Percentiles rank a stretch among this genome's conserved stretches.
Evolutionary conservation across 2,797 vertebrate genomes (phyloP).

Genomic region (Ctenosaura bakeri): DNA sequence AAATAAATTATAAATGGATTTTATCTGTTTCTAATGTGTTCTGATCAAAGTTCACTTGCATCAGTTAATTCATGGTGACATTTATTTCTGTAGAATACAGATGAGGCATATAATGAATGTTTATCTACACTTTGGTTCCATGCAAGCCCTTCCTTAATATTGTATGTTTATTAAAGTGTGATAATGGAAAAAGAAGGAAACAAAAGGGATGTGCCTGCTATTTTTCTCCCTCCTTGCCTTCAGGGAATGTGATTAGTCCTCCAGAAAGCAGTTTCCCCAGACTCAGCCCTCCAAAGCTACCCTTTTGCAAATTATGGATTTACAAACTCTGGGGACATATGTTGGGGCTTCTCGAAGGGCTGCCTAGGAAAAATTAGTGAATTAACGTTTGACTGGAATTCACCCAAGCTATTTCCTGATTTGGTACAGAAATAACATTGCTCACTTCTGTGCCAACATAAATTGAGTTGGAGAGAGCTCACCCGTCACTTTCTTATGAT

Average conservation of each 20-base stretch:
- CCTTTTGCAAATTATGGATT: too few relatives aligned
- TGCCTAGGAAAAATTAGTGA: too few relatives aligned
- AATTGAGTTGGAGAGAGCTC: too few relatives aligned
- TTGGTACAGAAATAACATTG: too few relatives aligned
- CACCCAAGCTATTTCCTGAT: too few relatives aligned
- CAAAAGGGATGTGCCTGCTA: not conserved
- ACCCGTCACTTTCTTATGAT: too few relatives aligned
- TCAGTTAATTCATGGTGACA: not conserved
- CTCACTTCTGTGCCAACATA: too few relatives aligned
- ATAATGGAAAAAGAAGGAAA: not conserved
- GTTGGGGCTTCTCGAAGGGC: too few relatives aligned
- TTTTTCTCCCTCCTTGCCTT: not conserved
- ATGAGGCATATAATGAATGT: not conserved
- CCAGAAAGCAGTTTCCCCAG: not conserved
- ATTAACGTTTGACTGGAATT: too few relatives aligned
- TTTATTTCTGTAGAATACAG: not conserved
- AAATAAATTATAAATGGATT: slow-evolving; percentile 19
- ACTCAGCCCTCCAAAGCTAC: not conserved
- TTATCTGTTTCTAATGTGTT: not conserved
- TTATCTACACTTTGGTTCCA: not conserved
- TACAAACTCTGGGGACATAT: too few relatives aligned
- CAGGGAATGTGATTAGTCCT: not conserved
- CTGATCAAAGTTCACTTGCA: slow-evolving; percentile 27
- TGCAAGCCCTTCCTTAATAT: not conserved
- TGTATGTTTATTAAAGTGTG: not conserved